These are phyloP conservation scores for Potorous gilbertii DNA, from an alignment of 2,797 vertebrate genomes.

Conservation along the genomic window DNA sequence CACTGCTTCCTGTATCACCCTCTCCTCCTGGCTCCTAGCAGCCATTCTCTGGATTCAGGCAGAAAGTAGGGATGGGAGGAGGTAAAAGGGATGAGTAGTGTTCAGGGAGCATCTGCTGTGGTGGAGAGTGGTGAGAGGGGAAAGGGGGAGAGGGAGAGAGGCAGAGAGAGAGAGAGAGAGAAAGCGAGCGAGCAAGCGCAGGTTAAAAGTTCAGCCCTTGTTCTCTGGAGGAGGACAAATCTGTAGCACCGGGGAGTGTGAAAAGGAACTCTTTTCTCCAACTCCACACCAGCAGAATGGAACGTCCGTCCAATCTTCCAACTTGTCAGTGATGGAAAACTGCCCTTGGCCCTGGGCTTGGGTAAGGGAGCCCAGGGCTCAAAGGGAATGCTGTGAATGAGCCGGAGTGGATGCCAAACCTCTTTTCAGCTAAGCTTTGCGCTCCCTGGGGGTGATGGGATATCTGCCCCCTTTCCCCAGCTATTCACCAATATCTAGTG, in stretches of 20 bases:
- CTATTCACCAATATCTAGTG: background rate
- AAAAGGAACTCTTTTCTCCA: conserved; percentile 75
- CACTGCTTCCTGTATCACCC: conserved; percentile 52
- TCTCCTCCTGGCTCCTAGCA: conserved; percentile 54
- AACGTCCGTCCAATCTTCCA: conserved; percentile 78
- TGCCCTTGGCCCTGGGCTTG: conserved; percentile 71
- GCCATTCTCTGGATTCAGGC: conserved; percentile 74
- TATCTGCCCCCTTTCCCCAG: background rate
- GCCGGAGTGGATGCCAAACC: background rate
- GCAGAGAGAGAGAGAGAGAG: background rate
- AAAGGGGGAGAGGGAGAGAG: background rate
- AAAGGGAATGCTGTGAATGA: background rate
- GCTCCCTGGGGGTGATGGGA: background rate
- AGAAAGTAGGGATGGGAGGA: conserved; percentile 74
- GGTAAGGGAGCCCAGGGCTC: background rate
- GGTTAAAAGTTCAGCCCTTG: conserved; percentile 82
- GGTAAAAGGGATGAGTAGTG: background rate
- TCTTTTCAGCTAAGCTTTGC: background rate
- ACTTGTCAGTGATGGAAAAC: conserved; percentile 65
- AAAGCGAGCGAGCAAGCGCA: background rate
- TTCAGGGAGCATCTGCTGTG: conserved; percentile 50
- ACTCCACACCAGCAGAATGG: conserved; percentile 74
- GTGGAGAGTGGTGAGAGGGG: conserved; percentile 29
- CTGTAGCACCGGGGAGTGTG: conserved; percentile 77
- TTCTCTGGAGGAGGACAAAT: conserved; percentile 81